A percentile compares a stretch with the other conserved stretches of the same genome.
Evolutionary conservation across 2,797 vertebrate species (phyloP).

Genomic region (Microctenopoma stevenorrisi): DNA sequence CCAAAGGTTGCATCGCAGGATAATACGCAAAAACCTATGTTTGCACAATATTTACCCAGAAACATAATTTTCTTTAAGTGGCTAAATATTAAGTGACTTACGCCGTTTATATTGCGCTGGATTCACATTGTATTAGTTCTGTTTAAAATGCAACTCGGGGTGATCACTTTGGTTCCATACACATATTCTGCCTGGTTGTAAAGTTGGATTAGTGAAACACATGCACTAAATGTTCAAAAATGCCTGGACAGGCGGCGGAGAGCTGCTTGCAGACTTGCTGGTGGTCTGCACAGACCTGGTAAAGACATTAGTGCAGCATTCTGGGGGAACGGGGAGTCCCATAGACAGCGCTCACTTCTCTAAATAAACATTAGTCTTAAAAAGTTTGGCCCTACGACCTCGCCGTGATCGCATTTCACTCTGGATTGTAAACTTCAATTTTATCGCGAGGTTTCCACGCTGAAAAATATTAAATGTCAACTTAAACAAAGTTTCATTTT

Average conservation of each 20-base stretch:
- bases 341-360: slow-evolving; percentile 96
- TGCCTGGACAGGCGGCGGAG: slow-evolving; percentile 37
- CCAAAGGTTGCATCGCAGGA: neutral
- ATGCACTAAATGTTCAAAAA: slow-evolving; percentile 22
- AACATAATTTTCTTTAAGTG: neutral
- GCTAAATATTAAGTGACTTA: neutral
- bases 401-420: slow-evolving; percentile 91
- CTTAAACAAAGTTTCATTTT: slow-evolving; percentile 78
- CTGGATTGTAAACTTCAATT: slow-evolving; percentile 83
- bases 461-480: slow-evolving; percentile 73
- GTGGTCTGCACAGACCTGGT: slow-evolving; percentile 83
- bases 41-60: neutral
- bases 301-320: slow-evolving; percentile 92
- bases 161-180: neutral
- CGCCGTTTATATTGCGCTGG: too few species aligned
- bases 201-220: slow-evolving; percentile 5
- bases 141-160: neutral
- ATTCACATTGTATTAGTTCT: slow-evolving; percentile 4
- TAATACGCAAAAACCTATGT: neutral
- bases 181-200: slow-evolving; percentile 11
- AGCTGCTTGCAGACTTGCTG: slow-evolving; percentile 48
- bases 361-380: slow-evolving; percentile 99
- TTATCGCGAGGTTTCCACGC: slow-evolving; percentile 79
- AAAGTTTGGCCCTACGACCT: slow-evolving; percentile 96
- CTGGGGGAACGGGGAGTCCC: slow-evolving; percentile 87